A percentile compares a stretch with the other conserved stretches of the same genome.
Evolutionary conservation across 2,797 vertebrate genomes (phyloP).

Genomic region (Gila robusta): DNA sequence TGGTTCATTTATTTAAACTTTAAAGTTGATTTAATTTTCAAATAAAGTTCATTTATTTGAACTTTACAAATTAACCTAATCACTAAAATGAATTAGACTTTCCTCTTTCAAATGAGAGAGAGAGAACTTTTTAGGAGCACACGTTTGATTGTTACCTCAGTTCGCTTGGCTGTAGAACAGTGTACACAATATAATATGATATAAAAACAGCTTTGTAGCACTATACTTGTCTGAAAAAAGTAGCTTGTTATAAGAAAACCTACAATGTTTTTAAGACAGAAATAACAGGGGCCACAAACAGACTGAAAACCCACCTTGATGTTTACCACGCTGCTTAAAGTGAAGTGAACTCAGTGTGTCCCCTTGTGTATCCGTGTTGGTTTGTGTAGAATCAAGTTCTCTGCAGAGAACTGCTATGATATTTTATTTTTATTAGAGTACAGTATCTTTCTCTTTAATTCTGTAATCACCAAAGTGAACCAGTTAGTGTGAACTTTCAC

Average conservation of each 20-base stretch:
- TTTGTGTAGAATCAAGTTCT: constrained; percentile 12
- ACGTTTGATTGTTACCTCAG: not conserved
- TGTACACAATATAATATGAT: not conserved
- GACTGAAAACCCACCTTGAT: not conserved
- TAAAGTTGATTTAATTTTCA: too few species aligned
- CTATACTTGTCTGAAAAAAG: not conserved
- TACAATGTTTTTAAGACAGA: not conserved
- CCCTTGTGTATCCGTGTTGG: not conserved
- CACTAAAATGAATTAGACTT: not conserved
- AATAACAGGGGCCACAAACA: not conserved
- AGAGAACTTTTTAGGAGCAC: not conserved
- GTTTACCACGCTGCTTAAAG: not conserved
- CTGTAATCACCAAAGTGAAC: not conserved
- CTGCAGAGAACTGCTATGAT: not conserved
- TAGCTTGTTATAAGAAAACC: not conserved
- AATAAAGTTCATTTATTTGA: too few species aligned
- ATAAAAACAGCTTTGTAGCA: not conserved
- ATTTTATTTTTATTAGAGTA: not conserved
- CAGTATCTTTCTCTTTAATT: not conserved
- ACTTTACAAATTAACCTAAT: too few species aligned
- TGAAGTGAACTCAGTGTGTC: not conserved
- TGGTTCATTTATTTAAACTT: too few species aligned
- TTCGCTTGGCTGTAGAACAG: not conserved
- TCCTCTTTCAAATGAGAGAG: not conserved
- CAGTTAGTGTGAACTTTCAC: constrained; percentile 1